Evolutionary conservation across 2,888 invertebrate species (phyloP), one percentile per base, ranked within the genome.

Genomic region (Lasioglossum vierecki): DNA sequence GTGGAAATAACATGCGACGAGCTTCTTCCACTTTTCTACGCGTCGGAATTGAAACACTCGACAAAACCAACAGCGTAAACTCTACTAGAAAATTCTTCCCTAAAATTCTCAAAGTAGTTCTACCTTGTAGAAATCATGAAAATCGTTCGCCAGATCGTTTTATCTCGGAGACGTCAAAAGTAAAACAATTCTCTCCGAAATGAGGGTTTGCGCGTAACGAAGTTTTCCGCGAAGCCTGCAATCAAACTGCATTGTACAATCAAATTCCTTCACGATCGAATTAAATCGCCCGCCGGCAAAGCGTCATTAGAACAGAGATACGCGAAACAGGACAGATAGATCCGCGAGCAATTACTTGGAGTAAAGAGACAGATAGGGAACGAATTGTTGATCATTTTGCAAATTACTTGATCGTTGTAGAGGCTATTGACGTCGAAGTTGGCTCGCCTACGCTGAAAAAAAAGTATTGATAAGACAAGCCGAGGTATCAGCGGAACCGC

Each of bases 401-500:
- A 13, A 63, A 63, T 63, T 63, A 35, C 66, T 22, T 4, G 22
- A 11, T 39, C 39, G 4, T 9, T n/a, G 39, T 9, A 4, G 68
- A 49, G 76, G 66, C 76, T 66, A 18, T 49, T 68, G 68, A 68
- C 68, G 76, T 11, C 22, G 15, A 15, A 2, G 63, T 13, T 30
- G 63, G 63, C 26, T 63, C 63, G 63, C 63, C 26, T 63, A 30
- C 63, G 77, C 30, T 35, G 75, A 30, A 44, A 49, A 49, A 60
- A 6, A 53, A 2, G n/a, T 13, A 15, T 30, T n/a, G 84, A 84
- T 84, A 84, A 76, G 57, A n/a, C n/a, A 53, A 66, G 53, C 63
- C 44, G 41, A 41, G 71, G 71, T 66, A 35, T 66, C 83, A 30
- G 71, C 82, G 76, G 83, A 84, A 79, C 72, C 71, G 71, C 75